A percentile compares a stretch with the other conserved stretches of the same genome.
Conservation (phyloP, 2,888 invertebrate species). For the Brenthis daphne region DNA sequence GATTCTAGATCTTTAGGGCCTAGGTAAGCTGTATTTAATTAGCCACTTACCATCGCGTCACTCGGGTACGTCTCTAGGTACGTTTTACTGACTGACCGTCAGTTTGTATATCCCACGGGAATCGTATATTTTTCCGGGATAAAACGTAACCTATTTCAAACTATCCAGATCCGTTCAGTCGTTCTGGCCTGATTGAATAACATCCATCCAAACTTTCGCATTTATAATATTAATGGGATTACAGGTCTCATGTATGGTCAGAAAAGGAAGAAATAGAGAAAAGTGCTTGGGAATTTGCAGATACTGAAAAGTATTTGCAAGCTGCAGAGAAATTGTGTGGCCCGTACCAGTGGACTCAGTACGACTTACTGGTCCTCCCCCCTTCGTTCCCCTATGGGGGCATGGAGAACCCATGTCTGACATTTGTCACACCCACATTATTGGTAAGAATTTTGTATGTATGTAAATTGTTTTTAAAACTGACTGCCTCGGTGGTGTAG, state of each 20-base stretch:
- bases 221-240: conserved; percentile 8
- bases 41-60: no score
- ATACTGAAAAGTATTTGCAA: conserved; percentile 91
- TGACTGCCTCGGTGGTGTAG: no score
- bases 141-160: no score
- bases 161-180: no score
- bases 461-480: no score
- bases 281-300: conserved; percentile 93
- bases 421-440: conserved; percentile 96
- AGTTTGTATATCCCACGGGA: no score
- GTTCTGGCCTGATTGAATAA: no score
- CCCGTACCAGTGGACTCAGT: conserved; percentile 94
- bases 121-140: no score
- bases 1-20: conserved; percentile 89
- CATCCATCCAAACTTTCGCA: no score
- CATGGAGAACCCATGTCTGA: conserved; percentile 98
- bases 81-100: no score
- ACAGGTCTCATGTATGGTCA: conserved; percentile 92
- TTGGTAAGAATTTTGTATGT: conserved; percentile 79
- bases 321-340: conserved; percentile 93
- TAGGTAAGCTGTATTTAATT: conserved; percentile 56
- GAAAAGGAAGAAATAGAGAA: conserved; percentile 92
- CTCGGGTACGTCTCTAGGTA: no score
- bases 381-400: conserved; percentile 97
- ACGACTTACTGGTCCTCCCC: conserved; percentile 94